These are phyloP conservation scores for Tenthredo scrophulariae DNA, from an alignment of 2,888 invertebrate genomes.

Conservation along the genomic window DNA sequence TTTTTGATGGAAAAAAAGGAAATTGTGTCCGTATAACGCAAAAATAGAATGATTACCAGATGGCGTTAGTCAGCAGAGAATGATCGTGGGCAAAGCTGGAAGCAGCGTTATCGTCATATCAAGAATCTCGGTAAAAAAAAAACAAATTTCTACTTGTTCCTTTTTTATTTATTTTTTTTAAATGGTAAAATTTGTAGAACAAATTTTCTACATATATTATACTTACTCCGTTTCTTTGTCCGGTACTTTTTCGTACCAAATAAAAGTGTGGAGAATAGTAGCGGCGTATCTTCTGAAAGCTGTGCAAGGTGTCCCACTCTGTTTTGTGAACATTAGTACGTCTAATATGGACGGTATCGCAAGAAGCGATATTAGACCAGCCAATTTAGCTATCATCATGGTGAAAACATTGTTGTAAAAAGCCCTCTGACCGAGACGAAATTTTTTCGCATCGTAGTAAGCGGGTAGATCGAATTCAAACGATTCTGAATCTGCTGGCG, in stretches of 20 bases:
- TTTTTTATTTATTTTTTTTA: neutral
- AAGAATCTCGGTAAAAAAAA: neutral
- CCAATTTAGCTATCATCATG: constrained; percentile 86
- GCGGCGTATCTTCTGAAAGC: constrained; percentile 90
- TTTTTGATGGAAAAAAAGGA: neutral
- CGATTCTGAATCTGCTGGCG: constrained; percentile 64
- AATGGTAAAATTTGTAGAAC: neutral
- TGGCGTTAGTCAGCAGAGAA: constrained; percentile 29
- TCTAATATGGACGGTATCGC: constrained; percentile 87
- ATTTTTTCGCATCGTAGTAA: constrained; percentile 85
- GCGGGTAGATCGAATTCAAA: constrained; percentile 81
- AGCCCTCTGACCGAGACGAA: constrained; percentile 85
- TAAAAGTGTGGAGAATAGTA: constrained; percentile 87
- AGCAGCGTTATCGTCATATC: neutral
- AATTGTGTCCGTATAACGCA: neutral
- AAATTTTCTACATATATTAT: neutral
- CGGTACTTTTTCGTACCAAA: constrained; percentile 88
- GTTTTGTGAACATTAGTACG: constrained; percentile 86
- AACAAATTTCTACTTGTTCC: neutral
- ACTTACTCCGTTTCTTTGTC: constrained; percentile 68
- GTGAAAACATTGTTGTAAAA: constrained; percentile 86
- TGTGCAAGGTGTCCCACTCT: constrained; percentile 83
- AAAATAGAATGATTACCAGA: neutral
- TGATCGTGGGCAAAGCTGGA: neutral
- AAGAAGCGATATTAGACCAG: constrained; percentile 88